Evolutionary conservation across 2,888 invertebrate species (phyloP).

Genomic region (Halictus ligatus): DNA sequence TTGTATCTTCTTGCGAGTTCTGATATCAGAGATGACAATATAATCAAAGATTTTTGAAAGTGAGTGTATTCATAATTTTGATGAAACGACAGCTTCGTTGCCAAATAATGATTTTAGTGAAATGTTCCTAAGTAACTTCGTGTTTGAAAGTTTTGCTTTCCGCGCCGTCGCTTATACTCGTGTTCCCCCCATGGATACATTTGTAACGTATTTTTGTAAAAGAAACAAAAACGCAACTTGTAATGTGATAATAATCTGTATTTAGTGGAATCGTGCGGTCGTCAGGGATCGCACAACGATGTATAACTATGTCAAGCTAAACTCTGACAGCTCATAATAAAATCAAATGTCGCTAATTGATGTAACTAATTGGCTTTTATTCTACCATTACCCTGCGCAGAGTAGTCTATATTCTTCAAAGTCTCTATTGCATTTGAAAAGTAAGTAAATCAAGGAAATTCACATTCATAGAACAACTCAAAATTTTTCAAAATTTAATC

Average conservation of each 20-base stretch:
- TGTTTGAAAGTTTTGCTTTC: slow-evolving; percentile 26
- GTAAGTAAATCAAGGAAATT: too few species aligned
- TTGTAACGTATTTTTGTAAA: slow-evolving; percentile 54
- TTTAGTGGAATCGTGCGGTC: slow-evolving; percentile 40
- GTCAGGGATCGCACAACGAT: slow-evolving; percentile 27
- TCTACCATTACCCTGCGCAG: neutral
- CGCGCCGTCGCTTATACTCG: slow-evolving; percentile 32
- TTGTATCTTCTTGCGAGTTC: neutral
- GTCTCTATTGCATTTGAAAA: too few species aligned
- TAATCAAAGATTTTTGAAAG: neutral
- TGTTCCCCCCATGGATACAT: slow-evolving; percentile 28
- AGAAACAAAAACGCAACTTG: slow-evolving; percentile 29
- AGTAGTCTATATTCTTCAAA: too few species aligned
- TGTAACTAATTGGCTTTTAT: neutral
- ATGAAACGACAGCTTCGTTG: slow-evolving; percentile 41
- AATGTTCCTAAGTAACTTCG: slow-evolving; percentile 54
- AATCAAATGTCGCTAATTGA: slow-evolving; percentile 44
- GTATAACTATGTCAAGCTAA: slow-evolving; percentile 42
- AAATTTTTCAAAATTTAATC: too few species aligned
- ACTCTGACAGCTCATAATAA: slow-evolving; percentile 39
- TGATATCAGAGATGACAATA: neutral
- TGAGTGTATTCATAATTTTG: neutral
- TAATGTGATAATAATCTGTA: slow-evolving; percentile 48
- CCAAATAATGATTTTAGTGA: slow-evolving; percentile 46
- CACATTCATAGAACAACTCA: too few species aligned